Evolutionary conservation across 2,888 invertebrate genomes (phyloP).

Genomic region (Caenorhabditis japonica): DNA sequence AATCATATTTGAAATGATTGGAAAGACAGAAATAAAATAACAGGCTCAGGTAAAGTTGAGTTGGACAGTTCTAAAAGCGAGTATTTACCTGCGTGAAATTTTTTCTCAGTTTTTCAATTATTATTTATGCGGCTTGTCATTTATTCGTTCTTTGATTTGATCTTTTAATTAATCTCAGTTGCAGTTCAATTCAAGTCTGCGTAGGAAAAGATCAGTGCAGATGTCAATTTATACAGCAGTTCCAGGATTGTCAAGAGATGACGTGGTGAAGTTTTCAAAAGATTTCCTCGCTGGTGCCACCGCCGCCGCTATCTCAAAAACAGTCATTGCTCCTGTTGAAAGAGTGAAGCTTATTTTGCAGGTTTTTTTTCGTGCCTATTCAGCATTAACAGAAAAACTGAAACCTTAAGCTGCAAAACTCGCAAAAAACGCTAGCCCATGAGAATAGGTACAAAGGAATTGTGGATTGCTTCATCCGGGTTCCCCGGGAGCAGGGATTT

Average conservation of each 20-base stretch:
- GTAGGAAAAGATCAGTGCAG: background rate
- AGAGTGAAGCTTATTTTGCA: constrained; percentile 93
- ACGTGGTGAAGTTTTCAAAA: constrained; percentile 69
- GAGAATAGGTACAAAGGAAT: constrained; percentile 91
- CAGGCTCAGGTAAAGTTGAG: too few relatives aligned
- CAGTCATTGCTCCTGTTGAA: constrained; percentile 94
- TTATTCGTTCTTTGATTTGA: too few relatives aligned
- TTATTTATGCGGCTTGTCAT: too few relatives aligned
- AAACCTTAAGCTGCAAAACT: constrained; percentile 83
- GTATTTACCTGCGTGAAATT: too few relatives aligned
- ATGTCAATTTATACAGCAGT: constrained; percentile 47
- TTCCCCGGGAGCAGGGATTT: constrained; percentile 77
- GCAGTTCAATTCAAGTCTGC: too few relatives aligned
- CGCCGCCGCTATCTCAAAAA: constrained; percentile 93
- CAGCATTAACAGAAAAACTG: background rate
- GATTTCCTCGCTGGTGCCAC: constrained; percentile 83
- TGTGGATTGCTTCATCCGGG: constrained; percentile 78
- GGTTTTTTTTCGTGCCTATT: constrained; percentile 80
- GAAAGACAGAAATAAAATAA: too few relatives aligned
- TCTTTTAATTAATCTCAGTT: too few relatives aligned
- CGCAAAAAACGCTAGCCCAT: constrained; percentile 84
- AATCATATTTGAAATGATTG: too few relatives aligned
- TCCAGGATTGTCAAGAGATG: constrained; percentile 50
- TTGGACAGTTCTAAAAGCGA: too few relatives aligned
- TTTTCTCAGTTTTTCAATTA: too few relatives aligned